phyloP scores from a whole-genome alignment of 2,113 vertebrate genomes.

The Brachionichthys hirsutus region DNA sequence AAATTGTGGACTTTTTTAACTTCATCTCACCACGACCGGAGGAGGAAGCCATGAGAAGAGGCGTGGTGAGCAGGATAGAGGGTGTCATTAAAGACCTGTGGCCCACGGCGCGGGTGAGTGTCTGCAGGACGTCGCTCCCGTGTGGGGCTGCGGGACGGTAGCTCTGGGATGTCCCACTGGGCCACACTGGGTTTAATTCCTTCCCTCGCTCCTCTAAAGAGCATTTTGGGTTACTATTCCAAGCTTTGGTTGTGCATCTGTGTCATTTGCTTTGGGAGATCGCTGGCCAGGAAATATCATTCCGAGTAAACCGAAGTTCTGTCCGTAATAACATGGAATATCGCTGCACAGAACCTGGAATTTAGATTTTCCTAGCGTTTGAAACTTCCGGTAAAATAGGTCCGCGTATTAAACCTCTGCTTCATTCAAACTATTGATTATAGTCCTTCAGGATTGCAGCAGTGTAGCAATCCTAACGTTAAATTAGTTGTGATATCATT shows the following conservation, averaged over 20 bases:
- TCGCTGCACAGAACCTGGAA: background rate
- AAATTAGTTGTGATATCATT: too few relatives aligned
- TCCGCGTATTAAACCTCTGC: too few relatives aligned
- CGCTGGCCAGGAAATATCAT: too few relatives aligned
- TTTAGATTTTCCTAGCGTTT: too few relatives aligned
- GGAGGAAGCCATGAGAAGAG: conserved; percentile 93
- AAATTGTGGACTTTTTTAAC: conserved; percentile 96
- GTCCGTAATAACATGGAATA: too few relatives aligned
- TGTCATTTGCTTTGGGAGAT: background rate
- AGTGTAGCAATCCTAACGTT: too few relatives aligned
- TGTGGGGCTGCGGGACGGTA: too few relatives aligned
- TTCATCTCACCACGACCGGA: conserved; percentile 97
- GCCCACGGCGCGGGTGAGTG: conserved; percentile 90
- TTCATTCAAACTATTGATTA: too few relatives aligned
- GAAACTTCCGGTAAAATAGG: too few relatives aligned
- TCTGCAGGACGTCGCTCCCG: conserved; percentile 19
- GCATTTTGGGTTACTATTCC: conserved; percentile 4
- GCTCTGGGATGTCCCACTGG: conserved; percentile 3
- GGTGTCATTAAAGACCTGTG: conserved; percentile 93
- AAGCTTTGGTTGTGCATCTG: background rate
- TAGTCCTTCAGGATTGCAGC: too few relatives aligned
- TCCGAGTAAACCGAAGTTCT: too few relatives aligned
- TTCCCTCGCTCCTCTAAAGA: background rate
- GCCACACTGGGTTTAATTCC: background rate
- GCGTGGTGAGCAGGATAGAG: conserved; percentile 93